These are phyloP conservation scores for Tetramorium alpestre DNA, from an alignment of 1,140 invertebrate genomes.

Conservation along the genomic window DNA sequence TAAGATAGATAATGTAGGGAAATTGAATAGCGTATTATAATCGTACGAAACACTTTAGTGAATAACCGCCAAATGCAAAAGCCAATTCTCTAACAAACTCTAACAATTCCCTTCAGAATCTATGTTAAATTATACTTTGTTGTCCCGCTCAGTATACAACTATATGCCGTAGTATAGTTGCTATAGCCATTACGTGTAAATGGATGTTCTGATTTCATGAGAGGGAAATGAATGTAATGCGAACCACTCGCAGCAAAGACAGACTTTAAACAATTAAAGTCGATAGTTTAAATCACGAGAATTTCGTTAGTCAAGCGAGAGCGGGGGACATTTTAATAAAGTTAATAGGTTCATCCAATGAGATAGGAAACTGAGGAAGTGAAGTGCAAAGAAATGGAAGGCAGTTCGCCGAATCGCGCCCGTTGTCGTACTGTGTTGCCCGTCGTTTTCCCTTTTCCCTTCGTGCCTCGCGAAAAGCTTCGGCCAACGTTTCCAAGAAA, in stretches of 20 bases:
- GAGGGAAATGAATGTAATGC: slow-evolving; percentile 41
- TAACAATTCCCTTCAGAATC: slow-evolving; percentile 34
- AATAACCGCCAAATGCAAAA: slow-evolving; percentile 18
- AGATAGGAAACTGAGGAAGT: slow-evolving; percentile 51
- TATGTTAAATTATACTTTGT: slow-evolving; percentile 52
- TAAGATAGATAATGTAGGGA: not conserved
- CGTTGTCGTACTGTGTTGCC: slow-evolving; percentile 24
- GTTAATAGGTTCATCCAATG: slow-evolving; percentile 58
- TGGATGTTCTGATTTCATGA: slow-evolving; percentile 44
- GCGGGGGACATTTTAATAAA: slow-evolving; percentile 55
- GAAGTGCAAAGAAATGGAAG: slow-evolving; percentile 40
- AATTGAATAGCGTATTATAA: slow-evolving; percentile 13
- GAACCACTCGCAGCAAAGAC: slow-evolving; percentile 2
- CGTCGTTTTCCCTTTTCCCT: slow-evolving; percentile 34
- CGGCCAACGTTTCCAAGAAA: slow-evolving; percentile 44
- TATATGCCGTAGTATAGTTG: not conserved
- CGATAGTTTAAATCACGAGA: slow-evolving; percentile 50
- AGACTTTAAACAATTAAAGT: slow-evolving; percentile 54
- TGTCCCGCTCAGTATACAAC: not conserved
- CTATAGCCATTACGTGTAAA: slow-evolving; percentile 37
- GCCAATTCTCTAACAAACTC: slow-evolving; percentile 38
- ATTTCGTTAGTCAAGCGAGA: slow-evolving; percentile 21
- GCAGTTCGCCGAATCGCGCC: slow-evolving; percentile 25
- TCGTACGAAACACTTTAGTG: slow-evolving; percentile 2
- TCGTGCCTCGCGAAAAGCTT: slow-evolving; percentile 38